These are phyloP conservation scores for Aspidiotus destructor DNA, from an alignment of 2,888 invertebrate species.

Conservation along the genomic window DNA sequence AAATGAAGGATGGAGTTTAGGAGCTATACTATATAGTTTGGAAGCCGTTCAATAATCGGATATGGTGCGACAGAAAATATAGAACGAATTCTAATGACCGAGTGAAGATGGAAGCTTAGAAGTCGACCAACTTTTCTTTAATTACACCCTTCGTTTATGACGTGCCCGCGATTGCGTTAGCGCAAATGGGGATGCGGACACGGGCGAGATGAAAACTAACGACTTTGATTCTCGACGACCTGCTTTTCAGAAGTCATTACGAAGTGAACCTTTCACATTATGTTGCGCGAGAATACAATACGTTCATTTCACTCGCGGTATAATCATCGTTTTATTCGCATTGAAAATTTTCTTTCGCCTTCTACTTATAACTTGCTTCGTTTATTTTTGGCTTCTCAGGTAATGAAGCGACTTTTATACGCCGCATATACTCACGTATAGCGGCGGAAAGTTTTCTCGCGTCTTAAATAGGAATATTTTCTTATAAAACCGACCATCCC, in stretches of 20 bases:
- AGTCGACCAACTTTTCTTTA: constrained; percentile 2
- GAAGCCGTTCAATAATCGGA: no score
- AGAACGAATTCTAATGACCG: not conserved
- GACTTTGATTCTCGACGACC: not conserved
- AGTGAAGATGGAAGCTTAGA: not conserved
- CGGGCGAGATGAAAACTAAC: constrained; percentile 1
- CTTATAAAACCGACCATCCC: no score
- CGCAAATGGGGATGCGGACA: not conserved
- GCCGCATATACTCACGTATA: no score
- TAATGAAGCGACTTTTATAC: no score
- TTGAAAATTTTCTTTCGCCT: not conserved
- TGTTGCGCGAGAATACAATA: not conserved
- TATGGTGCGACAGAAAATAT: not conserved
- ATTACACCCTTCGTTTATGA: not conserved
- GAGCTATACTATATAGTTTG: no score
- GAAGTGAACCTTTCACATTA: no score
- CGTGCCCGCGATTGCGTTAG: not conserved
- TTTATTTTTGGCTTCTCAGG: no score
- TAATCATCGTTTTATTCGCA: constrained; percentile 1
- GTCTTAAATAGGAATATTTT: no score
- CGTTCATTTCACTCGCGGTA: not conserved
- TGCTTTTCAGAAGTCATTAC: no score
- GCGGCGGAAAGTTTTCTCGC: no score
- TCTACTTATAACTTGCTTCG: no score
- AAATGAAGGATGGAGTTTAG: no score